Evolutionary conservation across 2,797 vertebrate genomes (phyloP).

Genomic region (Xiphophorus birchmanni): DNA sequence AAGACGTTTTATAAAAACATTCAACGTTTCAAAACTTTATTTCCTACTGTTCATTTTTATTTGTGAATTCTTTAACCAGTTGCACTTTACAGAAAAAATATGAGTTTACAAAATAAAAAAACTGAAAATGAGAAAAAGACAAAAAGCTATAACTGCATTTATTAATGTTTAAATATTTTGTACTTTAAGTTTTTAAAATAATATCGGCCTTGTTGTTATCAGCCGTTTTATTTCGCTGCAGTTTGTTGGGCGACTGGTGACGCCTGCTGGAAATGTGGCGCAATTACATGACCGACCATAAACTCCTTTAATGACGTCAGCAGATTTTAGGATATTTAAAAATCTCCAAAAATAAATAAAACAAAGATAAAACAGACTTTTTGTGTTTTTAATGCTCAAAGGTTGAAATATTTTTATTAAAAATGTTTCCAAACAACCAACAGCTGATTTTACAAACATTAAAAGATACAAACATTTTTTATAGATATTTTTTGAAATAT

Average conservation of each 20-base stretch:
- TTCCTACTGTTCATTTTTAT: no score
- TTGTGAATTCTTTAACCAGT: no score
- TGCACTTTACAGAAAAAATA: not conserved
- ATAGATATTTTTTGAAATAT: not conserved
- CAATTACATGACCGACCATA: not conserved
- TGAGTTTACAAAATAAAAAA: not conserved
- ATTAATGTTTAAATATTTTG: not conserved
- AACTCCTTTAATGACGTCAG: not conserved
- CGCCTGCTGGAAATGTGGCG: not conserved
- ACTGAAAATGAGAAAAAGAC: not conserved
- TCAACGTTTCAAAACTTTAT: no score
- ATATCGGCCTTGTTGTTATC: not conserved
- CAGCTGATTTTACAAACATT: not conserved
- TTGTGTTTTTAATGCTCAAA: not conserved
- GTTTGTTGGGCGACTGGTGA: not conserved
- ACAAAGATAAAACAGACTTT: not conserved
- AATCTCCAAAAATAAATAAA: not conserved
- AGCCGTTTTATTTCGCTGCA: not conserved
- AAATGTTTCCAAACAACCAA: not conserved
- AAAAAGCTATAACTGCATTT: not conserved
- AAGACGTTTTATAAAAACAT: no score
- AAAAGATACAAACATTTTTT: not conserved
- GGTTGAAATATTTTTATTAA: not conserved
- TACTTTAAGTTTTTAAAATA: not conserved
- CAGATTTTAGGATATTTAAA: not conserved